Percentiles rank a stretch among this genome's conserved stretches.
phyloP scores from a whole-genome alignment of 2,888 invertebrate genomes.

The Cryptosula pallasiana region DNA sequence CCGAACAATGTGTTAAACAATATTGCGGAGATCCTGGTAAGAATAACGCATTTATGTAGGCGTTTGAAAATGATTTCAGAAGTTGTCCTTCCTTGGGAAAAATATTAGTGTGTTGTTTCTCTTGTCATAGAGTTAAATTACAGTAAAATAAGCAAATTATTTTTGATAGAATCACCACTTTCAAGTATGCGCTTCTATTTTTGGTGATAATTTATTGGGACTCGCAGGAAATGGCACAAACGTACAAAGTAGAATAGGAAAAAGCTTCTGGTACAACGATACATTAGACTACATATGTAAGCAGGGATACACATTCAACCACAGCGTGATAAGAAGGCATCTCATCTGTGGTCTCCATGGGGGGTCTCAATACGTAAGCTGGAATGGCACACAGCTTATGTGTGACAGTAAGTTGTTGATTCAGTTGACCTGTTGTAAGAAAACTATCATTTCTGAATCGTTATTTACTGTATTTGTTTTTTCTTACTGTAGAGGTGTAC shows the following conservation, averaged over 20 bases:
- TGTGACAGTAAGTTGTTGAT: conserved; percentile 24
- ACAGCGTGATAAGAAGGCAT: not conserved
- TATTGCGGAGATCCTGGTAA: conserved; percentile 16
- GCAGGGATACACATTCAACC: conserved; percentile 1
- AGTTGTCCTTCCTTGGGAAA: too few species aligned
- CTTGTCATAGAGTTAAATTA: too few species aligned
- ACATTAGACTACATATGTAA: conserved; percentile 23
- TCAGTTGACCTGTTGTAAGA: too few species aligned
- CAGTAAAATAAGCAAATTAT: too few species aligned
- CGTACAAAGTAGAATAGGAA: conserved; percentile 17
- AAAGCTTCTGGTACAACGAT: conserved; percentile 4
- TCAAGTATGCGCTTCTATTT: too few species aligned
- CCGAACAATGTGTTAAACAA: conserved; percentile 12
- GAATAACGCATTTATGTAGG: too few species aligned
- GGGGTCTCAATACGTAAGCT: not conserved
- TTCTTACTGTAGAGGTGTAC: not conserved
- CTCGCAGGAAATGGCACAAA: conserved; percentile 19
- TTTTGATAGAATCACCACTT: too few species aligned
- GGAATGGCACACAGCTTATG: conserved; percentile 18
- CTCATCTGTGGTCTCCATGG: conserved; percentile 7
- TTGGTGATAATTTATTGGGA: too few species aligned
- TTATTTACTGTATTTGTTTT: too few species aligned
- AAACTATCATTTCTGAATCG: too few species aligned
- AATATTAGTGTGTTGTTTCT: too few species aligned
- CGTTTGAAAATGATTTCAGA: too few species aligned